These are phyloP conservation scores for Karalla daura DNA, from an alignment of 2,797 vertebrate species.

Conservation along the genomic window DNA sequence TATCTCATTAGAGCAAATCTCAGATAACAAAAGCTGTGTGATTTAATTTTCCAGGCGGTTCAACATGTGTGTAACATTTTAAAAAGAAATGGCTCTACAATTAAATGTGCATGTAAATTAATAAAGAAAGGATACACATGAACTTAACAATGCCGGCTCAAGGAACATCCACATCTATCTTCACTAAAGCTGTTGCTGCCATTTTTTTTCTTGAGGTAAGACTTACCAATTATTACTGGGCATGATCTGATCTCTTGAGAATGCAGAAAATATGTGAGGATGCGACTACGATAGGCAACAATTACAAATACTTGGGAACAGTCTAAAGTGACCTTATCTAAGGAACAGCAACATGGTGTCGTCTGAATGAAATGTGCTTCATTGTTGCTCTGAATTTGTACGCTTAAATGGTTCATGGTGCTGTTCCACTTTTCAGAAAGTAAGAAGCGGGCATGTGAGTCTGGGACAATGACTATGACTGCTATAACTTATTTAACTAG, in stretches of 20 bases:
- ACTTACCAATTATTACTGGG: conserved; percentile 16
- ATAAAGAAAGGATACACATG: conserved; percentile 32
- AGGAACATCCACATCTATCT: conserved; percentile 30
- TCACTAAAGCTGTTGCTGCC: conserved; percentile 18
- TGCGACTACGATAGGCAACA: not conserved
- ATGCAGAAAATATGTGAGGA: not conserved
- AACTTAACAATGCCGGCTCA: conserved; percentile 50
- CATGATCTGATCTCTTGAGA: conserved; percentile 12
- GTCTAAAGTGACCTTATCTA: not conserved
- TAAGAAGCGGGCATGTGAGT: not conserved
- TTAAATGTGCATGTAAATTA: conserved; percentile 16
- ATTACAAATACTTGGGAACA: too few relatives aligned
- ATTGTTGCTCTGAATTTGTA: too few relatives aligned
- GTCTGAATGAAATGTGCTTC: not conserved
- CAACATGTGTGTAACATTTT: too few relatives aligned
- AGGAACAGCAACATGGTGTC: not conserved
- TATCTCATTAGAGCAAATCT: conserved; percentile 20
- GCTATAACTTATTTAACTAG: too few relatives aligned
- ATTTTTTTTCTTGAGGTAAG: conserved; percentile 35
- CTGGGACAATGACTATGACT: too few relatives aligned
- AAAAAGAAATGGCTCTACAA: conserved; percentile 27
- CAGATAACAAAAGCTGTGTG: conserved; percentile 17
- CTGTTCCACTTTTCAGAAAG: too few relatives aligned
- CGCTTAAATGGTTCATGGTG: too few relatives aligned
- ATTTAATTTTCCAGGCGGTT: too few relatives aligned